Base-by-base conservation (phyloP, 2,888 invertebrate genomes). In the Trachelus stipa region DNA sequence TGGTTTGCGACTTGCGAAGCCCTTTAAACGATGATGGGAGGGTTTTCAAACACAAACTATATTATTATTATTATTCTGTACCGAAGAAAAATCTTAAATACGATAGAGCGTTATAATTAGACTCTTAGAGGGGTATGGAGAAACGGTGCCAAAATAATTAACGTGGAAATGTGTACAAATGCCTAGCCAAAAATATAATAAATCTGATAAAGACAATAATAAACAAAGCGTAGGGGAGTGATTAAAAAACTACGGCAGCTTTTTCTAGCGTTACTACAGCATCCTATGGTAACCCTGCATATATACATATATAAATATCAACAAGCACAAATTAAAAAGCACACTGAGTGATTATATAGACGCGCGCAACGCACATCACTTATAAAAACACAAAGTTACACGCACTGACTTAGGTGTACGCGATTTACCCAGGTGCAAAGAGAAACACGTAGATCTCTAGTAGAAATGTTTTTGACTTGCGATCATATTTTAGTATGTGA, bases 81-180 rank as follows among this genome's bases (percentile, higher is more conserved):
- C 37, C 74, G 74, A 74, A 34, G 74, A 74, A 35, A 23, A 56
- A 56, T 56, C 56, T 56, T 56, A 23, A 56, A 23, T 56, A 74
- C 74, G 30, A 74, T 77, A 73, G 37, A 79, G 33, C 35, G 56
- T 77, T 79, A 76, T 34, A 69, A 74, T 69, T 79, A 82, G 76
- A 73, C 71, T 71, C 31, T 80, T 80, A 77, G 76, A 74, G 79
- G 79, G 81, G 83, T 77, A 83, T 77, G 79, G 76, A 77, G 84
- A 84, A 82, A 86, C 81, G 83, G 86, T 89, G 89, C 89, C 89
- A 89, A 89, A 89, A 88, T 75, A 77, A 83, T 77, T 82, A 80
- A 79, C 83, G 82, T 79, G 77, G 82, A 81, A 73, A 68, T 81
- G 81, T 84, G 86, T 88, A 87, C 87, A 86, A 87, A 88, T 84